Evolutionary conservation across 2,888 invertebrate genomes (phyloP).

Genomic region (Idaea biselata): DNA sequence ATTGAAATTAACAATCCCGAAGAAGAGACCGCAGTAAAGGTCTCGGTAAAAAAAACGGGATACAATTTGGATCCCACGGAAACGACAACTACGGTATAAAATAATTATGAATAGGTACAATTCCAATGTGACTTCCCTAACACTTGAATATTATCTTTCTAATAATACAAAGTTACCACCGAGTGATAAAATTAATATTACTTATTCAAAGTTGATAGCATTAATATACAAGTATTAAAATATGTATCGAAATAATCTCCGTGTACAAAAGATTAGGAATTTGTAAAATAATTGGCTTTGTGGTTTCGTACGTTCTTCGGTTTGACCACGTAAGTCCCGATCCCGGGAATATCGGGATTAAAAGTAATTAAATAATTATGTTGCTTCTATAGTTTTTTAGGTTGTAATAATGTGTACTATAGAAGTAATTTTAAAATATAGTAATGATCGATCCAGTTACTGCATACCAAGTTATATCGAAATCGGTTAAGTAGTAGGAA

Average conservation of each 20-base stretch:
- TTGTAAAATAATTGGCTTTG: background rate
- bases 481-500: background rate
- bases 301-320: background rate
- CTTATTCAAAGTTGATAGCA: background rate
- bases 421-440: too few species aligned
- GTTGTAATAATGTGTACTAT: too few species aligned
- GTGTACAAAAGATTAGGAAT: background rate
- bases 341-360: too few species aligned
- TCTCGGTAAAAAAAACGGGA: too few species aligned
- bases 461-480: background rate
- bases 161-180: background rate
- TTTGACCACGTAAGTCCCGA: too few species aligned
- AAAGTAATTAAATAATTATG: too few species aligned
- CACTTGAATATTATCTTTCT: background rate
- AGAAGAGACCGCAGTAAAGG: too few species aligned
- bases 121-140: background rate
- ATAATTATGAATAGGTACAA: too few species aligned
- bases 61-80: too few species aligned
- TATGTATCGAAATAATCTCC: background rate
- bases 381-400: too few species aligned
- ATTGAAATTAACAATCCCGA: too few species aligned
- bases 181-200: background rate
- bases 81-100: too few species aligned
- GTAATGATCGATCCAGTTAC: background rate
- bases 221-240: background rate